phyloP scores from a whole-genome alignment of 2,888 invertebrate genomes.

The Dione juno region DNA sequence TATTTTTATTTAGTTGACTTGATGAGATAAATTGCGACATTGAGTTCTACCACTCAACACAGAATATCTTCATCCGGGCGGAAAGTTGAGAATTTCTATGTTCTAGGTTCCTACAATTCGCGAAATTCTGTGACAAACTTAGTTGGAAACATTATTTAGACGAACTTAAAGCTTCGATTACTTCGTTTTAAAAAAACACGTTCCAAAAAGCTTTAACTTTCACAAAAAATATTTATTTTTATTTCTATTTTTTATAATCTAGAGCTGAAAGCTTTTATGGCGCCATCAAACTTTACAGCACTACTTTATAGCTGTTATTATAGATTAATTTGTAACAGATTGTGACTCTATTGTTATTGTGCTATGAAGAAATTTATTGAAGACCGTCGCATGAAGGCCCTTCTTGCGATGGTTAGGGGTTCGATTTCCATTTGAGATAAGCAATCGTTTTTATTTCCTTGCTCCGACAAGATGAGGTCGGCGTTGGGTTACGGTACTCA shows the following conservation, averaged over 20 bases:
- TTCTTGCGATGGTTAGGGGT: not conserved
- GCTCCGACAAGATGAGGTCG: not conserved
- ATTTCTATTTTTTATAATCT: constrained; percentile 7
- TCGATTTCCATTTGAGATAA: not conserved
- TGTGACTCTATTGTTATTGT: not conserved
- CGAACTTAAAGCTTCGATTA: too few species aligned
- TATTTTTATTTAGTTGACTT: too few species aligned
- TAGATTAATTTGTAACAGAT: constrained; percentile 21
- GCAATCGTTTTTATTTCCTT: not conserved
- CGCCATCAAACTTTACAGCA: constrained; percentile 19
- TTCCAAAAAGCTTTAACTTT: not conserved
- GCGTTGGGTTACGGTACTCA: not conserved
- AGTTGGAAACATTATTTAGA: too few species aligned
- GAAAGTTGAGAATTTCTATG: too few species aligned
- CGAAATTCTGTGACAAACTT: too few species aligned
- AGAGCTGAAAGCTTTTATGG: constrained; percentile 25
- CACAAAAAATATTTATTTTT: not conserved
- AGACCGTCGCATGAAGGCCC: not conserved
- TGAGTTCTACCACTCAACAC: too few species aligned
- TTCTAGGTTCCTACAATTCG: too few species aligned
- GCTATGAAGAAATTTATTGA: not conserved
- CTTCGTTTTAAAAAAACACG: too few species aligned
- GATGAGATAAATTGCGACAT: too few species aligned
- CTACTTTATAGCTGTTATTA: constrained; percentile 16
- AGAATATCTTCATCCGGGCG: too few species aligned